phyloP scores from a whole-genome alignment of 2,113 vertebrate species.

The Syngnathus scovelli region DNA sequence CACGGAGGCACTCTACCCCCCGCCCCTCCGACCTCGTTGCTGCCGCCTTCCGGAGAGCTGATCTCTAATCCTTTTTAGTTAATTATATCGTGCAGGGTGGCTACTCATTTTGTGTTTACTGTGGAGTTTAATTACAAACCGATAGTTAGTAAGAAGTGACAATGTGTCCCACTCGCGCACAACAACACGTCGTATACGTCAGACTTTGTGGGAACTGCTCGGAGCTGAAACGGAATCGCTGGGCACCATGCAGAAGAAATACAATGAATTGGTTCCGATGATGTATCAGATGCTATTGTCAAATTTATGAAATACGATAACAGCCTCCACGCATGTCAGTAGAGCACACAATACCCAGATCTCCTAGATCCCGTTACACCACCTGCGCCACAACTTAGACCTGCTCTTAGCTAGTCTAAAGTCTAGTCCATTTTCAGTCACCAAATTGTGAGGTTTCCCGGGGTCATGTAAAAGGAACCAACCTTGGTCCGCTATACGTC shows the following conservation, averaged over 20 bases:
- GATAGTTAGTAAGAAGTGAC: conserved; percentile 34
- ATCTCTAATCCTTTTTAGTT: conserved; percentile 81
- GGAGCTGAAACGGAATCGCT: too few species aligned
- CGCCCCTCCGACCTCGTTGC: neutral
- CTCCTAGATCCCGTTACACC: too few species aligned
- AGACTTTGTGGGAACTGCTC: neutral
- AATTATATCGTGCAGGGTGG: conserved; percentile 72
- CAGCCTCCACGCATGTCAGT: too few species aligned
- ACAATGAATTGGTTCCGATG: too few species aligned
- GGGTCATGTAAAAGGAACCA: too few species aligned
- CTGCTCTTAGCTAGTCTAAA: too few species aligned
- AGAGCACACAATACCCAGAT: too few species aligned
- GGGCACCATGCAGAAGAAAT: conserved; percentile 21
- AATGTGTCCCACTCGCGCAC: conserved; percentile 2
- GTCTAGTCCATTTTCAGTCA: too few species aligned
- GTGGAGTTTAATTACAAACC: conserved; percentile 62
- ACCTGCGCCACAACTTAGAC: too few species aligned
- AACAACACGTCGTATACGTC: neutral
- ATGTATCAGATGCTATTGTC: conserved; percentile 8
- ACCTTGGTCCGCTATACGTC: too few species aligned
- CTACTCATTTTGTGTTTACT: conserved; percentile 74
- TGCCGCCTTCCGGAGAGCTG: conserved; percentile 32
- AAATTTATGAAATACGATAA: conserved; percentile 16
- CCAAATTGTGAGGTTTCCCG: too few species aligned
- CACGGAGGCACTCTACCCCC: conserved; percentile 55